Evolutionary conservation across 2,113 vertebrate species (phyloP).

Genomic region (Cichladusa arquata): DNA sequence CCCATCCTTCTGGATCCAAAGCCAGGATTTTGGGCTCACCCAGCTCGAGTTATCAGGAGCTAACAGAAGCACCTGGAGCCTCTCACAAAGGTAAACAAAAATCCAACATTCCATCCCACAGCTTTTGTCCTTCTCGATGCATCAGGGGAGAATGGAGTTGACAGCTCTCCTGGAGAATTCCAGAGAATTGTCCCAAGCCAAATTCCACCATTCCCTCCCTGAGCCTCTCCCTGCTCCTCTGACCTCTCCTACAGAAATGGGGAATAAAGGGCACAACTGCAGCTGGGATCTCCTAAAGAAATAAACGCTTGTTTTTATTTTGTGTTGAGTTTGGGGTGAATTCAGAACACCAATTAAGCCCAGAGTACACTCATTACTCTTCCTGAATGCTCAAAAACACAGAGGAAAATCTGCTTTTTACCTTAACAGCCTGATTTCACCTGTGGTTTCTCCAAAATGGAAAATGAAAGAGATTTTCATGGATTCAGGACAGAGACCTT

Average conservation of each 20-base stretch:
- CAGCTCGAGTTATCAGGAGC: conserved; percentile 11
- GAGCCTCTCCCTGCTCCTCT: not conserved
- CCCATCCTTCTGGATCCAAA: not conserved
- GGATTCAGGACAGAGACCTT: not conserved
- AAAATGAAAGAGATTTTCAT: not conserved
- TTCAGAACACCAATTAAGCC: not conserved
- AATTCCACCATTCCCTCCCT: not conserved
- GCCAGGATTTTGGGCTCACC: not conserved
- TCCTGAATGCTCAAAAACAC: not conserved
- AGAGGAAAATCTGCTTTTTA: not conserved
- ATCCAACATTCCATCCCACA: not conserved
- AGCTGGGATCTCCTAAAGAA: not conserved
- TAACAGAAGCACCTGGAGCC: not conserved
- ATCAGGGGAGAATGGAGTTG: rapidly evolving
- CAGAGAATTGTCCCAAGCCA: not conserved
- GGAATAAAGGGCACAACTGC: not conserved
- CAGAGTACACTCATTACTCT: not conserved
- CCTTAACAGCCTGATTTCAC: not conserved
- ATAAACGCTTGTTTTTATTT: not conserved
- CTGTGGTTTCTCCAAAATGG: not conserved
- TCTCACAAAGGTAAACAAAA: not conserved
- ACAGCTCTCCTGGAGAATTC: not conserved
- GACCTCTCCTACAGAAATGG: not conserved
- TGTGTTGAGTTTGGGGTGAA: not conserved
- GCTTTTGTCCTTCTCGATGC: not conserved